Evolutionary conservation across 2,113 vertebrate genomes (phyloP).

Genomic region (Zosterops japonicus): DNA sequence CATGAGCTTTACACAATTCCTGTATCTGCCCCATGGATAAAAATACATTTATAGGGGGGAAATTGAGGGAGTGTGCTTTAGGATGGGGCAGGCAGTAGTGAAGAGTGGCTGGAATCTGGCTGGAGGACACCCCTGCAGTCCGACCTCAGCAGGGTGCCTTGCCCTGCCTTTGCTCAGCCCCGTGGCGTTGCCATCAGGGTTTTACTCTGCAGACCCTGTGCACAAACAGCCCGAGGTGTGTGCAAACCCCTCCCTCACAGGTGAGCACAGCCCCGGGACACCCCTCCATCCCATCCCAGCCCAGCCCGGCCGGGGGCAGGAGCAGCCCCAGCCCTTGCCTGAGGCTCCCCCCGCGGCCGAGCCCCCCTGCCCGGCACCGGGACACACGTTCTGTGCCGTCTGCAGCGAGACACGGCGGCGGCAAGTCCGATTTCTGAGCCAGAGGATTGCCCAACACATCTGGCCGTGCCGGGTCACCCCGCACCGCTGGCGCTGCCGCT

Average conservation of each 20-base stretch:
- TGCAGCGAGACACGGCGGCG: neutral
- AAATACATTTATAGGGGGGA: accelerated
- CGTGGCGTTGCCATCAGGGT: neutral
- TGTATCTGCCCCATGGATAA: accelerated
- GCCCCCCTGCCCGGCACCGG: neutral
- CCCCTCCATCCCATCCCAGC: neutral
- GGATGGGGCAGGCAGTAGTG: neutral
- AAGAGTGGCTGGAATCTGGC: too few species aligned
- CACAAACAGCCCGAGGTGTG: accelerated
- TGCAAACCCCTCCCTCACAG: neutral
- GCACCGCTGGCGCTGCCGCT: neutral
- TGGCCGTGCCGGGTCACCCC: neutral
- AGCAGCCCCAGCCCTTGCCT: neutral
- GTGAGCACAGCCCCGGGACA: neutral
- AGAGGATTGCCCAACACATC: neutral
- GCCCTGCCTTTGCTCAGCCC: neutral
- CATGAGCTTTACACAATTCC: too few species aligned
- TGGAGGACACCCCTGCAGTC: neutral
- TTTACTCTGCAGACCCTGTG: neutral
- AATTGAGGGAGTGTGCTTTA: neutral
- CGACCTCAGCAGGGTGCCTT: accelerated
- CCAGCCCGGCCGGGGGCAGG: neutral
- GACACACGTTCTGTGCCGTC: neutral
- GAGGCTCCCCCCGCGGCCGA: accelerated
- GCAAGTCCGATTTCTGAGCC: neutral